Base-by-base conservation (phyloP, 1,140 invertebrate species). In the Lanistes nyassanus region DNA sequence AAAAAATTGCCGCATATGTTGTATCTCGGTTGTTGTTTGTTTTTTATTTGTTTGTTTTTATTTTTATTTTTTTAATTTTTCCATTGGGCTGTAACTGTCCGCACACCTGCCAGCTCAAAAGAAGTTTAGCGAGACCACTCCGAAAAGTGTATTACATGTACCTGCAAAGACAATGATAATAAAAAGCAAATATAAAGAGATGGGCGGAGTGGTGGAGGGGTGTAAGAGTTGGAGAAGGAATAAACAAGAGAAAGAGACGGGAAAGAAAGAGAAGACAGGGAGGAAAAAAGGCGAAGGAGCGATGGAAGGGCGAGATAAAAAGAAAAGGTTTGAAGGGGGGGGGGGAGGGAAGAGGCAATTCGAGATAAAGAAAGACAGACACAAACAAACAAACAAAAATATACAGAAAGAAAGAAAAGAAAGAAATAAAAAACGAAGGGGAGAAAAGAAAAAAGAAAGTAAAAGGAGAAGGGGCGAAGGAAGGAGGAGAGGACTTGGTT, bases 281-380 rank as follows among this genome's bases (percentile, higher is more conserved):
- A 0, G 7, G 21, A 36, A 31, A 6, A 64, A 4, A 3, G 60
- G 31, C 31, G 23, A 6, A 34, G 1, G n/a, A 7, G 26, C n/a
- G 26, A 13, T 29, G 60, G 0, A 5, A 16, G 37, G 60, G 37
- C 31, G 37, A 7, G 37, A 36, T 29, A 31, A 31, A 21, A 31
- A 23, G n/a, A 31, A 31, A 31, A 21, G 37, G 26, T 36, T 0
- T 36, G 60, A 64, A 23, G 19, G 60, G 9, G 58, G 9, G 58
- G 9, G 58, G 9, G 58, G 34, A 31, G 34, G 58, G 34, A 31
- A 62, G 58, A 62, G 58, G 34, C n/a, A 62, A 31, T 29, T n/a
- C 26, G 58, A 62, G 58, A 62, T n/a, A 62, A 31, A 62, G 58
- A 62, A 9, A 62, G 58, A 62, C 13, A 62, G 58, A 62, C 13